Evolutionary conservation across 2,888 invertebrate species (phyloP).

Genomic region (Cosmorhoe ocellata): DNA sequence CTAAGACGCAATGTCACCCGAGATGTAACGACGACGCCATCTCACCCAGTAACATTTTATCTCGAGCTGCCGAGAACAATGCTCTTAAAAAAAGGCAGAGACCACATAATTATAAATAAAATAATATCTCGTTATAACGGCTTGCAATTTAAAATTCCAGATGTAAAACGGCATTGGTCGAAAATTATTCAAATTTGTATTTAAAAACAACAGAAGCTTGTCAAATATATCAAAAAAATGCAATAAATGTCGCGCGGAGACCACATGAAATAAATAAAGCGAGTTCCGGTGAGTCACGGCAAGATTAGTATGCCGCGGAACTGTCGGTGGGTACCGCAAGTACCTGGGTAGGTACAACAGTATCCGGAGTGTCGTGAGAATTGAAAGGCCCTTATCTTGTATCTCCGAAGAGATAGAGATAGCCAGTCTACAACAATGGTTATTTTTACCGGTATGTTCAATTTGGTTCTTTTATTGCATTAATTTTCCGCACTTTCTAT

Average conservation of each 20-base stretch:
- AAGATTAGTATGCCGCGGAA: conserved; percentile 28
- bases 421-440: too few relatives aligned
- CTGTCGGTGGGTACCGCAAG: too few relatives aligned
- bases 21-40: too few relatives aligned
- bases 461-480: too few relatives aligned
- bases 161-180: neutral
- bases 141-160: neutral
- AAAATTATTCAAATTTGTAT: neutral
- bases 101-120: too few relatives aligned
- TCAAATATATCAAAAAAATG: conserved; percentile 20
- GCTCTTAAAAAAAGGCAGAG: too few relatives aligned
- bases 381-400: neutral
- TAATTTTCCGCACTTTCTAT: too few relatives aligned
- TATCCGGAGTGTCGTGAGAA: conserved; percentile 18
- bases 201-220: conserved; percentile 13
- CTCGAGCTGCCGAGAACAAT: too few relatives aligned
- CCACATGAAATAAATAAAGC: conserved; percentile 9
- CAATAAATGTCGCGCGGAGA: conserved; percentile 14
- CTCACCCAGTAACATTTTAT: too few relatives aligned
- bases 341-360: neutral
- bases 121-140: too few relatives aligned
- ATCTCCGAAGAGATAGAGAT: conserved; percentile 1
- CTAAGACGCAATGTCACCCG: too few relatives aligned
- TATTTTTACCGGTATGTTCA: too few relatives aligned
- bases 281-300: conserved; percentile 33